Conservation (phyloP, 1,140 invertebrate genomes). For the Tetragonula clypearis region DNA sequence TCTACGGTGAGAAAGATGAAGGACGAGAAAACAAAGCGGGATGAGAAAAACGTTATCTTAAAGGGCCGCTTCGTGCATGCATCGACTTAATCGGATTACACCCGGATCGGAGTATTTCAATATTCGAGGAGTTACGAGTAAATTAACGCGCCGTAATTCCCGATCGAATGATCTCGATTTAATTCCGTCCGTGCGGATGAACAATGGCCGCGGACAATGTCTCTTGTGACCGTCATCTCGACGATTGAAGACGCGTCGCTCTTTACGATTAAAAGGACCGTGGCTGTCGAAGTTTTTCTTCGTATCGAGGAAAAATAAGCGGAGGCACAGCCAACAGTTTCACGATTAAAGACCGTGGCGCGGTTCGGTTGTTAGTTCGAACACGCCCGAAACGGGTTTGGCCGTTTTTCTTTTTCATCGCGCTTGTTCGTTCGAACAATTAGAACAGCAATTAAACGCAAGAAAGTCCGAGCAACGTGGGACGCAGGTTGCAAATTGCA, state of each 20-base stretch:
- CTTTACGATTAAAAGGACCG: background rate
- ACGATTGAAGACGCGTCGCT: background rate
- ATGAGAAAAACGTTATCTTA: background rate
- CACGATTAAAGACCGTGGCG: background rate
- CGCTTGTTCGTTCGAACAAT: constrained; percentile 2
- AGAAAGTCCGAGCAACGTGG: background rate
- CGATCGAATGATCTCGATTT: constrained; percentile 1
- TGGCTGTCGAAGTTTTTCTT: background rate
- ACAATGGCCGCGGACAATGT: background rate
- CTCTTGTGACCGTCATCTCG: background rate
- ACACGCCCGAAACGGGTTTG: background rate
- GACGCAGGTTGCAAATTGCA: background rate
- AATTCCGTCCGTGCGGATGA: background rate
- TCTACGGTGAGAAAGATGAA: background rate
- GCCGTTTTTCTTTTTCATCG: background rate
- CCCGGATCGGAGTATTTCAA: background rate
- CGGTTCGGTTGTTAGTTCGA: background rate
- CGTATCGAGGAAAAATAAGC: background rate
- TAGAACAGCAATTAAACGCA: constrained; percentile 4
- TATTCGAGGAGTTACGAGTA: background rate
- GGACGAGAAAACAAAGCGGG: no score
- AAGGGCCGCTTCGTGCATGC: background rate
- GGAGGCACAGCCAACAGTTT: no score
- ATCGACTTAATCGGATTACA: background rate
- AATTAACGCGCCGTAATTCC: background rate